Evolutionary conservation across 2,797 vertebrate genomes (phyloP), one percentile per base, ranked within the genome.

Genomic region (Fistularia tabacaria): DNA sequence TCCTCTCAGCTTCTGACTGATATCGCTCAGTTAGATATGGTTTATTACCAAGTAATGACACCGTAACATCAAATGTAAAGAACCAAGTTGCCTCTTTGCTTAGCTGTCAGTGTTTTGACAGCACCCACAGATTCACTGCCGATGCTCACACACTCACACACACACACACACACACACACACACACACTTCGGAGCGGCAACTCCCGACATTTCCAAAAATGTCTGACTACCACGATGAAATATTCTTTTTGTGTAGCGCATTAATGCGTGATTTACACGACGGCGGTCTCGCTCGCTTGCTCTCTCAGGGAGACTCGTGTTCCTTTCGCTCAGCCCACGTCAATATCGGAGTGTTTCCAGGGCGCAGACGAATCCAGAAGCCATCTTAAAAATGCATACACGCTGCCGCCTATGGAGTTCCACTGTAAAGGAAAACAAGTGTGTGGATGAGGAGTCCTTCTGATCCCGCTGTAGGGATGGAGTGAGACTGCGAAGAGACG

Each of bases 171-270:
- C 59, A 72, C 73, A 74, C 48, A 53, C 48, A 40, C 36, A 68
- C 70, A 66, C 64, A 36, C 64, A 77, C 81, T 80, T 75, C 64
- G 50, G 49, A 82, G 8, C n/a, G 59, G 51, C 3, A 1, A 52
- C 57, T 48, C 41, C 48, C 10, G 41, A 42, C 55, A 52, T 66
- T 76, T 71, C 56, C 58, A 73, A 63, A 59, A 54, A 67, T 76
- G 25, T 5, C 25, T 25, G 25, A 25, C 72, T 66, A 39, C 70
- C 54, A 36, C 45, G 7, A 41, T 78, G 49, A 64, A 79, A 70
- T 70, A 81, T 81, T 87, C 72, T 76, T 77, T 87, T 79, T 81
- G 62, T 74, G 71, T 61, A 59, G 62, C 60, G 46, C 61, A 58
- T 68, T 64, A 57, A 72, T 39, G 51, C 71, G 61, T 79, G 47